Base-by-base conservation (phyloP, 2,797 vertebrate genomes). In the Crocidura indochinensis region DNA sequence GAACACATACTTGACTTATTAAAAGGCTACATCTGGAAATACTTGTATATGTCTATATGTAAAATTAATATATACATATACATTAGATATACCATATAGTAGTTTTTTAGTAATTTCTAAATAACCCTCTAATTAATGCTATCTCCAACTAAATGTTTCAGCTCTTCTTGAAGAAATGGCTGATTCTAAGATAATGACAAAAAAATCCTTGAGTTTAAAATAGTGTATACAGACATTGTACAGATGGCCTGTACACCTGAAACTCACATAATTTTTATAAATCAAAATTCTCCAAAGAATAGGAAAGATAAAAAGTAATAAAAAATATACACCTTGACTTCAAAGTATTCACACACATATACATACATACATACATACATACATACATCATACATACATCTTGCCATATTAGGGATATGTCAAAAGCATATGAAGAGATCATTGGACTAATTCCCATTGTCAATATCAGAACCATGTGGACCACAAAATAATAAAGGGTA, bases 141-240 rank as follows among this genome's bases (percentile, higher is more conserved):
- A 27, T 60, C 80, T 51, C 78, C 38, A 81, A 12, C 77, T 53
- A 92, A 88, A 76, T 12, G 44, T 88, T 53, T 29, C 2, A 10
- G 53, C 12, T 8, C 3, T 84, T 44, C 60, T 88, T 62, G 44
- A 68, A 85, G 44, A 93, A 51, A 65, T n/a, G 53, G 14, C 20
- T 62, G 19, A 85, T 93, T 90, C 7, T 82, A 64, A 90, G 60
- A 71, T 49, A 64, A 27, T 69, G 38, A 14, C 10, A 38, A 72
- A 91, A 79, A 90, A 71, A 20, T 8, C 68, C 0, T 46, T n/a
- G 65, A 29, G 10, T 27, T 5, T 29, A 68, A 29, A 29, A 14
- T 68, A 15, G 12, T 29, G 11, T 68, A 6, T 68, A n/a, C 65
- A 68, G 65, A 68, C 27, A 29, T 15, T n/a, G 65, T n/a, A 68